Evolutionary conservation across 2,113 vertebrate genomes (phyloP), one percentile per base, ranked within the genome.

Genomic region (Vidua macroura): DNA sequence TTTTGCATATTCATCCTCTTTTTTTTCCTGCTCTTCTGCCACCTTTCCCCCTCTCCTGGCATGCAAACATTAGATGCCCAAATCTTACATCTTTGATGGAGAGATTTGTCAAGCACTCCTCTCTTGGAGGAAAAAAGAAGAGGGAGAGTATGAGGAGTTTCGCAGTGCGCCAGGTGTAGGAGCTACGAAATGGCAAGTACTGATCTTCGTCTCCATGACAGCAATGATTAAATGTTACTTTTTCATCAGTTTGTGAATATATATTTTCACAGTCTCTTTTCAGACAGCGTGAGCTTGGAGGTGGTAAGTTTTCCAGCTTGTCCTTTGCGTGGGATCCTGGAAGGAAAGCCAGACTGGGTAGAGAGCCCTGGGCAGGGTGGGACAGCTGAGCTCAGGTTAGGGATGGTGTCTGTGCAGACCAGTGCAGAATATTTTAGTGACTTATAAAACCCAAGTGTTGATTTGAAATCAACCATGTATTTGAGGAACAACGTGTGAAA

Each of bases 191-290:
- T 64, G 55, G 67, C 90, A 90, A 92, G 86, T 67, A 39, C 92
- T 90, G 76, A 86, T 90, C 55, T 70, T 77, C 14, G 22, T 96
- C 91, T 96, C 86, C 93, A 90, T 94, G 92, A 63, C 94, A 86
- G 92, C 94, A 81, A 14, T 55, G 90, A 79, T 91, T 92, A 94
- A 94, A 93, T 75, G 90, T 79, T 95, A 81, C 69, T 92, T 89
- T 89, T 92, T 89, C 83, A 78, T 86, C 92, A 59, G 56, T 87
- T 90, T 89, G 72, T 83, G 79, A 66, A 76, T 83, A 73, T 85
- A 8, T 87, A 62, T 93, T 94, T 88, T 67, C 85, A 79, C 33
- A 66, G 83, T 33, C 72, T 66, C 75, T 83, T 90, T 88, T 83
- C 79, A 93, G 88, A 52, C 68, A 41, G 86, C 35, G 1, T 43